Base-by-base conservation (phyloP, 2,113 vertebrate species). In the Pterocles orientalis region DNA sequence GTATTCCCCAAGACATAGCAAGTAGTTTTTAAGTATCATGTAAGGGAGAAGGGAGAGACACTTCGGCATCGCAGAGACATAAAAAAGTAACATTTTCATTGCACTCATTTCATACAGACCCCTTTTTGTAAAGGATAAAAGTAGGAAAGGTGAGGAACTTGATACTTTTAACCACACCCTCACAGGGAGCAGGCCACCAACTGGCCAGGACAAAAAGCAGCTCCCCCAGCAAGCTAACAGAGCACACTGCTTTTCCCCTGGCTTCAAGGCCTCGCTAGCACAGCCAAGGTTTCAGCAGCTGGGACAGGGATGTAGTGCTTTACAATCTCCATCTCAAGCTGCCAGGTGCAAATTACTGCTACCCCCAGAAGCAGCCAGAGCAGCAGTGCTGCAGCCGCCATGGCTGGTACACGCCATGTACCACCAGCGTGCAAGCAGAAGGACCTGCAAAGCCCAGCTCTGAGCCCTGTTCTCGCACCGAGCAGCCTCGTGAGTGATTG, bases 381-480 rank as follows among this genome's bases (percentile, higher is more conserved):
- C 36, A 47, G 79, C 28, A 19, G 21, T 5, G 23, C 53, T 31
- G 51, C 62, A 47, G 78, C 41, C 18, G 29, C 28, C 2, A n/a
- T n/a, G n/a, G n/a, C n/a, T n/a, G n/a, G n/a, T n/a, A n/a, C n/a
- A n/a, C n/a, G 2, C 25, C 45, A 24, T 0, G 0, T 20, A 28
- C 14, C 45, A 26, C 25, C n/a, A 65, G 31, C 39, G 18, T 29
- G 6, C 7, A 4, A 4, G 3, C 48, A 69, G 64, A 68, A 57
- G 34, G 76, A 65, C 50, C 25, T 47, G 68, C 2, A 8, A 47
- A 72, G 53, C 36, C 39, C 56, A 34, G 76, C 79, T 90, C 82
- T 64, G 66, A 57, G 34, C 53, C 5, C 0, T 1, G 7, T 15
- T 61, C 69, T 71, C 80, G 45, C 62, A 33, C 57, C 0, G 2